These are phyloP conservation scores for Tetraodon nigroviridis DNA, from an alignment of 2,113 vertebrate species.

Conservation along the genomic window DNA sequence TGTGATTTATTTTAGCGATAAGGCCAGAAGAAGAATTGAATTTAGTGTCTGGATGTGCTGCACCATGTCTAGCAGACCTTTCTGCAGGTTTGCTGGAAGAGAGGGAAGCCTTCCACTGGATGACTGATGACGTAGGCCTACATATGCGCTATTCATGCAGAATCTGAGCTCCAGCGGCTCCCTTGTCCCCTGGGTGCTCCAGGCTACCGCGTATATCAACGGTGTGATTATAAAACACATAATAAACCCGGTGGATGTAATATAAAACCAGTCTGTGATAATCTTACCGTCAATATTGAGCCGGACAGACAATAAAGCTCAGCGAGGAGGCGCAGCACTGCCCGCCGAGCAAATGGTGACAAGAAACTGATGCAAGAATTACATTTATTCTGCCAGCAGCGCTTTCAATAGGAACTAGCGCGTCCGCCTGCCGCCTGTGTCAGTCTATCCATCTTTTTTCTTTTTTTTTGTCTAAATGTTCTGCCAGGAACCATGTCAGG, in stretches of 20 bases:
- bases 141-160: constrained; percentile 38
- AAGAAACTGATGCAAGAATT: no score
- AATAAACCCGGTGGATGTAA: constrained; percentile 28
- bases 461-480: no score
- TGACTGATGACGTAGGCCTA: constrained; percentile 49
- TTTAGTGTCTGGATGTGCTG: constrained; percentile 66
- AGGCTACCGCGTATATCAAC: constrained; percentile 29
- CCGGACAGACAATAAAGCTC: constrained; percentile 30
- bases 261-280: constrained; percentile 20
- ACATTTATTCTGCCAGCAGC: no score
- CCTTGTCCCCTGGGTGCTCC: constrained; percentile 35
- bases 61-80: constrained; percentile 42
- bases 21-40: constrained; percentile 64
- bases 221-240: constrained; percentile 40
- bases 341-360: no score
- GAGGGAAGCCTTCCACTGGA: constrained; percentile 42
- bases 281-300: constrained; percentile 25
- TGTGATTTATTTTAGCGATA: constrained; percentile 63
- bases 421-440: no score
- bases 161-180: constrained; percentile 31
- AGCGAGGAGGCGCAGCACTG: no score
- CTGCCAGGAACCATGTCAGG: no score
- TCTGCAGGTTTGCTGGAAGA: constrained; percentile 30
- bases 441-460: no score
- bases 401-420: no score